These are phyloP conservation scores for Embiotoca jacksoni DNA, from an alignment of 2,113 vertebrate genomes.

Conservation along the genomic window DNA sequence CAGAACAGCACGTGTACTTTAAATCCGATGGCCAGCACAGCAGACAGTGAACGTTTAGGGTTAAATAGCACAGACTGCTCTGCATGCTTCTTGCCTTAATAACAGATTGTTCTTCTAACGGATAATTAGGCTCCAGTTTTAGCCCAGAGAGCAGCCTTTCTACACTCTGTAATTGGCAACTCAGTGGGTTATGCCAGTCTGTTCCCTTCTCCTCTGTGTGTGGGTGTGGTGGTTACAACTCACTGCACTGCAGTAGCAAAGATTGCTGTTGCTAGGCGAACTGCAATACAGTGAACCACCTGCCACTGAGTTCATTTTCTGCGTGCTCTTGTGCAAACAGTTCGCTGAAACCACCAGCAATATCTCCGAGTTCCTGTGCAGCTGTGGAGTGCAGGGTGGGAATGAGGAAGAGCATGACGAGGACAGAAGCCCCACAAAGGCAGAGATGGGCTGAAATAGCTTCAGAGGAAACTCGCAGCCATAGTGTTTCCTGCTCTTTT, in stretches of 20 bases:
- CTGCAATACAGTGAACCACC: conserved; percentile 65
- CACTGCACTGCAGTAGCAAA: conserved; percentile 77
- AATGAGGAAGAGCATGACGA: conserved; percentile 58
- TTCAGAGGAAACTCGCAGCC: conserved; percentile 67
- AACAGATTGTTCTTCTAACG: conserved; percentile 84
- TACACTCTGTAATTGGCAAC: conserved; percentile 84
- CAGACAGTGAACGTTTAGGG: conserved; percentile 41
- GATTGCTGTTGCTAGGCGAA: conserved; percentile 79
- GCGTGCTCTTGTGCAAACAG: conserved; percentile 43
- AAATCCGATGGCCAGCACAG: conserved; percentile 5
- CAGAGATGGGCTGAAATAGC: conserved; percentile 60
- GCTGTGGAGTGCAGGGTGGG: conserved; percentile 23
- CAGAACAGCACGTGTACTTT: background rate
- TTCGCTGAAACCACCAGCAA: conserved; percentile 49
- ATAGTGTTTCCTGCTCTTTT: conserved; percentile 66
- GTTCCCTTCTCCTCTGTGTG: conserved; percentile 63
- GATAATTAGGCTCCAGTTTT: conserved; percentile 86
- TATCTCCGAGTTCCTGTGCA: conserved; percentile 41
- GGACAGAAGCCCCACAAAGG: conserved; percentile 53
- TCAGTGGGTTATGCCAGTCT: conserved; percentile 77
- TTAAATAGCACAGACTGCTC: conserved; percentile 59
- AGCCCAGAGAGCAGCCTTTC: conserved; percentile 76
- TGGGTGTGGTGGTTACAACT: conserved; percentile 79
- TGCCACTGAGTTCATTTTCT: conserved; percentile 66
- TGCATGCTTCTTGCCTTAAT: conserved; percentile 76